Conservation (phyloP, 2,888 invertebrate genomes). For the Pollenia angustigena region DNA sequence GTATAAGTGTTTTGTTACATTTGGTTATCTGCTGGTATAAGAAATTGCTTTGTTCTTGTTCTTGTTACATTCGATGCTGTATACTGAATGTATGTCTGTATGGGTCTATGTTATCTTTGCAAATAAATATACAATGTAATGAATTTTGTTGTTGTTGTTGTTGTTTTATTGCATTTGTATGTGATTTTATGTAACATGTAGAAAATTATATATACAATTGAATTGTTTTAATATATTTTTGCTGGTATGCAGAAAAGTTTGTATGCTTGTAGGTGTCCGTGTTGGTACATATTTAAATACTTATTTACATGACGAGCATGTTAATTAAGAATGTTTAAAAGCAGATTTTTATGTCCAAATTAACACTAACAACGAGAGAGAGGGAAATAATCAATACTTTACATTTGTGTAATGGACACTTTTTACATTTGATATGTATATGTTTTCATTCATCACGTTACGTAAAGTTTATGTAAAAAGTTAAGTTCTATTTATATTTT, state of each 20-base stretch:
- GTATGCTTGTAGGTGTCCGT: neutral
- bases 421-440: too few relatives aligned
- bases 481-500: too few relatives aligned
- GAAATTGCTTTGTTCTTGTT: slow-evolving; percentile 24
- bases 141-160: neutral
- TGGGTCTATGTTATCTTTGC: neutral
- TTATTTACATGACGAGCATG: slow-evolving; percentile 44
- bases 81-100: neutral
- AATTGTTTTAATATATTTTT: neutral
- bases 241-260: neutral
- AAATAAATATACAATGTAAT: slow-evolving; percentile 18
- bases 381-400: slow-evolving; percentile 38
- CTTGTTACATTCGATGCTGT: slow-evolving; percentile 1
- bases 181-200: slow-evolving; percentile 16
- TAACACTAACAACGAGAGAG: slow-evolving; percentile 1
- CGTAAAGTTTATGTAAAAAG: too few relatives aligned
- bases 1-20: slow-evolving; percentile 26
- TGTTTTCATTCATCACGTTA: too few relatives aligned
- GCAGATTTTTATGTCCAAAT: slow-evolving; percentile 24
- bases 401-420: slow-evolving; percentile 4
- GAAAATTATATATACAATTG: neutral
- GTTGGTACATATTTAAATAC: slow-evolving; percentile 1
- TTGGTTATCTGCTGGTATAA: slow-evolving; percentile 40
- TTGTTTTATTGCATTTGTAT: neutral
- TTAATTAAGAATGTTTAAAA: slow-evolving; percentile 54